Base-by-base conservation (phyloP, 2,888 invertebrate genomes). In the Hedychridium roseum region DNA sequence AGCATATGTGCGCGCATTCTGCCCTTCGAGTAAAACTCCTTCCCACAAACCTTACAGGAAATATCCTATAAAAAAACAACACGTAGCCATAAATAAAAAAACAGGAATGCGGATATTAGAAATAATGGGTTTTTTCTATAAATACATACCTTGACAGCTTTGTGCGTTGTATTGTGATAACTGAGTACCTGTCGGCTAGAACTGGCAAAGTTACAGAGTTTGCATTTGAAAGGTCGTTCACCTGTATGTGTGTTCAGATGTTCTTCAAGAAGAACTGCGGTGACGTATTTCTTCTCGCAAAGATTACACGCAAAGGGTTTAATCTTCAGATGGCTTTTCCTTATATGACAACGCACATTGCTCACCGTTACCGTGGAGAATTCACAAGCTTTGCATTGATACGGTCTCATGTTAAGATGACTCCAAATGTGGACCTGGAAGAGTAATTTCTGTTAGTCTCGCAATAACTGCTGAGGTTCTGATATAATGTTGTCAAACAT, bases 281-380 rank as follows among this genome's bases (percentile, higher is more conserved):
- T 70, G 2, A 58, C 66, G 26, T 68, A 75, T 18, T 50, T 45
- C 36, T 74, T 74, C 7, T 64, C 51, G 15, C 74, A 75, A 0
- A 66, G 11, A 5, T 67, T 51, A 30, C 74, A 75, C 1, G 26
- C 51, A 16, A 65, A 75, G 0, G 74, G 75, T 42, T 74, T 74
- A 20, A 74, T 68, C 54, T 74, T 74, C 7, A 75, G 50, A 42
- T 75, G 75, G 39, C 71, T 70, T 37, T 75, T 75, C 21, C 74
- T 60, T 3, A 75, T 70, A 38, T 75, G 75, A 21, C 68, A 68
- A 0, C 74, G 65, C 26, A 75, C 64, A 35, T 74, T 74, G 21
- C 66, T 73, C 2, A 73, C 57, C 1, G 74, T 75, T 1, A 74
- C 66, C 0, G 74, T 75, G 2, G 71, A 40, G 28, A 73, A 75